Conservation (phyloP, 2,113 vertebrate genomes). For the Emydocephalus ijimae region DNA sequence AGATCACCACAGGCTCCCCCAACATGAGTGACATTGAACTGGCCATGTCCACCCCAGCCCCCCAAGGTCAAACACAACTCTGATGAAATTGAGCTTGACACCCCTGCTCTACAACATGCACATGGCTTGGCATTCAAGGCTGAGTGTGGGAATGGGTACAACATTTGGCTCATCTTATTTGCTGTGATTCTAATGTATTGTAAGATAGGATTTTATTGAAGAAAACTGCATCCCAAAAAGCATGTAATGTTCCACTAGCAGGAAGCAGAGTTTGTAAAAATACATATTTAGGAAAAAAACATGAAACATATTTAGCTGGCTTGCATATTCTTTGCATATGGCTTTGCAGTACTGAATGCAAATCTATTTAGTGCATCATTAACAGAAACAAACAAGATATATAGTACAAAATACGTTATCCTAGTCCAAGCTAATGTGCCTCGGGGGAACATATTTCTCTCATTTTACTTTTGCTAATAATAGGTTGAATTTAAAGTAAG, state of each 20-base stretch:
- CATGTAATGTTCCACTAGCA: not conserved
- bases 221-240: not conserved
- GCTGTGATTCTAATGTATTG: not conserved
- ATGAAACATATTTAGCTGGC: not conserved
- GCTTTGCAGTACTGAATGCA: not conserved
- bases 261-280: not conserved
- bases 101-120: not conserved
- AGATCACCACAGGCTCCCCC: too few relatives aligned
- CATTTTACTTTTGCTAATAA: not conserved
- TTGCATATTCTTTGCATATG: not conserved
- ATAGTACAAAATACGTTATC: not conserved
- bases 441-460: not conserved
- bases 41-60: too few relatives aligned
- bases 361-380: not conserved
- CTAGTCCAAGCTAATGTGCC: not conserved
- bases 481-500: not conserved
- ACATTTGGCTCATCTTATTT: not conserved
- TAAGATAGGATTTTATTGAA: not conserved
- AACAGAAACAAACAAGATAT: not conserved
- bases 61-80: too few relatives aligned
- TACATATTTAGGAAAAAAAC: not conserved
- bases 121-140: not conserved
- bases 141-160: not conserved
- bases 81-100: too few relatives aligned
- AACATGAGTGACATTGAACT: too few relatives aligned